phyloP scores from a whole-genome alignment of 2,113 vertebrate species.

The Corythoichthys haematopterus region DNA sequence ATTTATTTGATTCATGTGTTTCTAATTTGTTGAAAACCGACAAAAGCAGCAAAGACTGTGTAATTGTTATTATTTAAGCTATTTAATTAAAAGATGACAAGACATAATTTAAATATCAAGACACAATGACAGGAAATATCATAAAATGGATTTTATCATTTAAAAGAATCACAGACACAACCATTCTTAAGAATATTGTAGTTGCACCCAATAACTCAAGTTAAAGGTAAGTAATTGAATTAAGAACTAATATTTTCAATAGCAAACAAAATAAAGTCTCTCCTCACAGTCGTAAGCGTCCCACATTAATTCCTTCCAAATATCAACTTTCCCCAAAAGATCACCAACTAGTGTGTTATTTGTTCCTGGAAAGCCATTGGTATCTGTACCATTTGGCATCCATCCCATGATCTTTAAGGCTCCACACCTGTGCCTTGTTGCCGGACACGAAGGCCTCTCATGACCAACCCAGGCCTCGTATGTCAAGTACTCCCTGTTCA shows the following conservation, averaged over 20 bases:
- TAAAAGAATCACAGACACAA: too few relatives aligned
- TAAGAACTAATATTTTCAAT: constrained; percentile 12
- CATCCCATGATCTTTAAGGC: constrained; percentile 9
- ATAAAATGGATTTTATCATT: background rate
- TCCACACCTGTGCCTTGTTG: background rate
- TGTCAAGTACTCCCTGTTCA: background rate
- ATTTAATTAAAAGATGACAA: background rate
- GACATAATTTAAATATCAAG: background rate
- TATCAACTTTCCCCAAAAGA: background rate
- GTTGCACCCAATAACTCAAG: background rate
- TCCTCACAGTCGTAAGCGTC: constrained; percentile 24
- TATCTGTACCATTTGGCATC: background rate
- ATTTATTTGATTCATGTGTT: too few relatives aligned
- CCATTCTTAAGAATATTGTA: too few relatives aligned
- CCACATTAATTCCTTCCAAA: constrained; percentile 4
- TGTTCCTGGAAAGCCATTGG: background rate
- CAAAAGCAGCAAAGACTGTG: background rate
- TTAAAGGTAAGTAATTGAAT: background rate
- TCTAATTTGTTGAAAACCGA: too few relatives aligned
- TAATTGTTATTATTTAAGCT: background rate
- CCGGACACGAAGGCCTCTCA: constrained; percentile 7
- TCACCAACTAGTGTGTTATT: background rate
- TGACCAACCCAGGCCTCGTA: constrained; percentile 29
- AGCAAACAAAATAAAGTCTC: constrained; percentile 34
- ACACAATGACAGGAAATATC: background rate